Percentiles rank a stretch among this genome's conserved stretches.
phyloP scores from a whole-genome alignment of 2,888 invertebrate genomes.

The Drosophila kambysellisi region DNA sequence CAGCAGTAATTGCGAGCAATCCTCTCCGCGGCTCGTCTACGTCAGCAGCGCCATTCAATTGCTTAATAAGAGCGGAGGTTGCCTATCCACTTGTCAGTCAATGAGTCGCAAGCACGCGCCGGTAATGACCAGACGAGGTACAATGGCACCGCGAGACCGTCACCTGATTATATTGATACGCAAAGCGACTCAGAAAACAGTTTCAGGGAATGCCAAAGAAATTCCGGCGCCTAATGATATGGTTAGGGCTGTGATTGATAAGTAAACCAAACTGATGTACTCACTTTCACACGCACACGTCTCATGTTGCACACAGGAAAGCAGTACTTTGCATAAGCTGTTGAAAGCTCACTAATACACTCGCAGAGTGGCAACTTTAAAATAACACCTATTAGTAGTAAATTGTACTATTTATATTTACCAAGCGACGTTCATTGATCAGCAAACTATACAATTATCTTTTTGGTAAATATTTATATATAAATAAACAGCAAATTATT shows the following conservation, averaged over 20 bases:
- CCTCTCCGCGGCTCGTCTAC: slow-evolving; percentile 19
- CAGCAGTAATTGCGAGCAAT: neutral
- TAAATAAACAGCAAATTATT: neutral
- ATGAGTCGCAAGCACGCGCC: slow-evolving; percentile 61
- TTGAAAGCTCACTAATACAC: neutral
- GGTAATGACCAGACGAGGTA: slow-evolving; percentile 52
- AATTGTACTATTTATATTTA: neutral
- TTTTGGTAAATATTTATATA: neutral
- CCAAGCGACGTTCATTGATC: neutral
- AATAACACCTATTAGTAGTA: neutral
- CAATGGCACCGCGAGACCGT: slow-evolving; percentile 23
- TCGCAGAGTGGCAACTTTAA: neutral
- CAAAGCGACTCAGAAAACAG: slow-evolving; percentile 6
- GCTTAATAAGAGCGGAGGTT: slow-evolving; percentile 39
- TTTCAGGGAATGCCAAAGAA: slow-evolving; percentile 19
- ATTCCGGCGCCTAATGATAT: slow-evolving; percentile 24
- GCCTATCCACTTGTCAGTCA: slow-evolving; percentile 47
- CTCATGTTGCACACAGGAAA: slow-evolving; percentile 37
- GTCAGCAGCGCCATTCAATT: slow-evolving; percentile 46
- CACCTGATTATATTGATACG: slow-evolving; percentile 59
- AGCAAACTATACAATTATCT: neutral
- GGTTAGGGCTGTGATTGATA: slow-evolving; percentile 43
- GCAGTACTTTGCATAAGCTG: neutral
- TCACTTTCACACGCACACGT: slow-evolving; percentile 28
- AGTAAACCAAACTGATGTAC: slow-evolving; percentile 7